phyloP scores from a whole-genome alignment of 2,888 invertebrate species.

The Stegophylla sp. region DNA sequence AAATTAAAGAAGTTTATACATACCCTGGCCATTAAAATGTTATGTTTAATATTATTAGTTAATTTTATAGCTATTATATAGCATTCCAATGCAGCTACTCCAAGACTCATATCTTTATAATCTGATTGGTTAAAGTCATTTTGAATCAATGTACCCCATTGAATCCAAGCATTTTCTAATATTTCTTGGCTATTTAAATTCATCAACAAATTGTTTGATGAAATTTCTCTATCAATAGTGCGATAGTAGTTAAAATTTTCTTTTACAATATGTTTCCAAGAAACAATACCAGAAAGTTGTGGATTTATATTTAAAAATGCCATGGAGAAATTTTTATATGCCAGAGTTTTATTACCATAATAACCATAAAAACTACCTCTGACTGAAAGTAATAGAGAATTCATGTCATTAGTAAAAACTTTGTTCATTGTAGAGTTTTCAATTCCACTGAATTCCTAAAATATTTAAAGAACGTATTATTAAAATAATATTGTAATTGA shows the following conservation, averaged over 20 bases:
- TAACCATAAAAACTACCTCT: background rate
- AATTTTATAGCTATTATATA: constrained; percentile 43
- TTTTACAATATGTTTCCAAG: constrained; percentile 32
- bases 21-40: constrained; percentile 18
- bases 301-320: background rate
- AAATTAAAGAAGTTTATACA: background rate
- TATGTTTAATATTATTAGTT: background rate
- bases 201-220: background rate
- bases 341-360: background rate
- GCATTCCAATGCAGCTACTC: constrained; percentile 32
- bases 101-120: constrained; percentile 10
- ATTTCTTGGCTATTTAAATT: constrained; percentile 17
- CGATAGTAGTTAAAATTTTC: background rate
- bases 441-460: background rate
- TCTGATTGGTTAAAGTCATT: background rate
- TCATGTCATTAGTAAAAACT: background rate
- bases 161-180: constrained; percentile 43
- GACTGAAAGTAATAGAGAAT: background rate
- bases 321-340: constrained; percentile 1
- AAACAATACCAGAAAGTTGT: background rate
- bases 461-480: background rate
- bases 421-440: background rate
- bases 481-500: background rate
- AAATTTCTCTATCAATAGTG: background rate
- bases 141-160: constrained; percentile 44